phyloP scores from a whole-genome alignment of 2,113 vertebrate species.

The Eptesicus fuscus region DNA sequence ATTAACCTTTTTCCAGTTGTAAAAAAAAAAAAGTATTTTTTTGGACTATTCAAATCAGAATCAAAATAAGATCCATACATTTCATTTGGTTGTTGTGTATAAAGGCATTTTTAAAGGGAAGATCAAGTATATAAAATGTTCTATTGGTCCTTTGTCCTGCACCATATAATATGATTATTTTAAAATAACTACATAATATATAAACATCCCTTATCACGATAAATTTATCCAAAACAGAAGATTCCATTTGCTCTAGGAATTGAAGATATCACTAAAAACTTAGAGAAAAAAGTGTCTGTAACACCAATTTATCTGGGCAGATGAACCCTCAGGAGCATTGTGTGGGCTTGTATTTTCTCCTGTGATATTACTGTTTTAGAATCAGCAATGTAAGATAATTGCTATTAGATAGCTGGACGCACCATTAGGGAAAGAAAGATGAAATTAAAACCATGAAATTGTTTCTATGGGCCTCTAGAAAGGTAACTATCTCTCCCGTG shows the following conservation, averaged over 20 bases:
- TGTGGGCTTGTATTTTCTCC: conserved; percentile 50
- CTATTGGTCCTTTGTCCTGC: neutral
- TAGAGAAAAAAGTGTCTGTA: conserved; percentile 30
- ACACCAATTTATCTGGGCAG: conserved; percentile 35
- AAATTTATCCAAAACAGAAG: conserved; percentile 49
- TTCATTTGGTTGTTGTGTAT: neutral
- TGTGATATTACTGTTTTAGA: conserved; percentile 46
- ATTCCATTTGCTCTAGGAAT: conserved; percentile 50
- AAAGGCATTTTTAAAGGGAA: conserved; percentile 34
- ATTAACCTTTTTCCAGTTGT: neutral
- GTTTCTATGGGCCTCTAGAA: conserved; percentile 63
- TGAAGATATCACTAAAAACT: conserved; percentile 20
- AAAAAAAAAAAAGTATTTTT: neutral
- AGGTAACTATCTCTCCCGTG: conserved; percentile 63
- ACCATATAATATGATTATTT: conserved; percentile 19
- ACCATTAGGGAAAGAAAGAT: conserved; percentile 61
- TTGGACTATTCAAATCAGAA: neutral
- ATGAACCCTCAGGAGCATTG: conserved; percentile 38
- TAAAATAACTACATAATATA: conserved; percentile 33
- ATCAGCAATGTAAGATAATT: conserved; percentile 64
- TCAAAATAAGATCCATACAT: neutral
- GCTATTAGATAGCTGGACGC: conserved; percentile 64
- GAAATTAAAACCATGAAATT: conserved; percentile 77
- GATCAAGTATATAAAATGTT: conserved; percentile 22
- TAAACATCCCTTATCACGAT: conserved; percentile 20